Conservation (phyloP, 2,888 invertebrate genomes). For the Hemistola chrysoprasaria region DNA sequence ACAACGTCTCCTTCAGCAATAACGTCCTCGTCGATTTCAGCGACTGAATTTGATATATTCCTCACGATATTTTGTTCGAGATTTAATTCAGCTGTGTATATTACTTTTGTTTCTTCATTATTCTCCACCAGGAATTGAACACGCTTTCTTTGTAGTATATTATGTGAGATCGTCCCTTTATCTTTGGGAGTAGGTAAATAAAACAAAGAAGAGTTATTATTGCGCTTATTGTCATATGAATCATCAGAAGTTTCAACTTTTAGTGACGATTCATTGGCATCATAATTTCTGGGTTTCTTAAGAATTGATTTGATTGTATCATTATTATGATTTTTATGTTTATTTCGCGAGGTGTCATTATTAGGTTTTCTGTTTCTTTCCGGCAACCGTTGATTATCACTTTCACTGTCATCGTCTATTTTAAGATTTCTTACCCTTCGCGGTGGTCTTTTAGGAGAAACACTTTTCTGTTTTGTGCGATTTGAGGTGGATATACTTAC, state of each 20-base stretch:
- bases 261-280: conserved; percentile 42
- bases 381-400: conserved; percentile 67
- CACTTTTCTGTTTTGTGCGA: conserved; percentile 70
- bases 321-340: conserved; percentile 57
- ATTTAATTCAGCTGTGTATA: conserved; percentile 74
- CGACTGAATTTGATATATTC: conserved; percentile 38
- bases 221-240: conserved; percentile 54
- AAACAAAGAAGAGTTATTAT: conserved; percentile 81
- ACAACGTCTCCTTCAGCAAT: conserved; percentile 66
- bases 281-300: conserved; percentile 79
- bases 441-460: conserved; percentile 85
- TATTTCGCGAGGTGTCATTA: conserved; percentile 49
- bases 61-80: conserved; percentile 56
- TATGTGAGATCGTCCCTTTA: conserved; percentile 54
- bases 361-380: conserved; percentile 57
- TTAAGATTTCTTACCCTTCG: conserved; percentile 75
- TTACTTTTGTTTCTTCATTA: conserved; percentile 75
- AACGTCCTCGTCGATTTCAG: conserved; percentile 55
- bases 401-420: conserved; percentile 76
- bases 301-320: conserved; percentile 83
- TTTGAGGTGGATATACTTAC: conserved; percentile 51
- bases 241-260: conserved; percentile 58
- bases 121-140: conserved; percentile 88
- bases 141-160: conserved; percentile 82
- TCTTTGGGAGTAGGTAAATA: conserved; percentile 83